Evolutionary conservation across 2,888 invertebrate species (phyloP), one percentile per base, ranked within the genome.

Genomic region (Oxycera nigricornis): DNA sequence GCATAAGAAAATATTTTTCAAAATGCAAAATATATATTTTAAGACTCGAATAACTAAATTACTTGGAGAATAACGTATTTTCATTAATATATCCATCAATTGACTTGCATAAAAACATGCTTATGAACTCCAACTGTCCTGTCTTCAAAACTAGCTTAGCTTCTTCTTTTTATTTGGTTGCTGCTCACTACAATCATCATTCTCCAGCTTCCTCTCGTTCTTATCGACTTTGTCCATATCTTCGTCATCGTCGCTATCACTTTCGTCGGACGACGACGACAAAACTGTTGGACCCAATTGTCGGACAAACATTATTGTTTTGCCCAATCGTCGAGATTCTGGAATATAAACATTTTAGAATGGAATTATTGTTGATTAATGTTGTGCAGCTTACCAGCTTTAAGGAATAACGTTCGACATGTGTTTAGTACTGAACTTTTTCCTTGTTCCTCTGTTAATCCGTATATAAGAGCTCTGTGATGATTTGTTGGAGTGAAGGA

Each of bases 391-490:
- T 87, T 86, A 88, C 92, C 88, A 76, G 92, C 89, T 85, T 89
- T 90, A 3, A 91, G 81, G 77, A 90, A 88, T 0, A 92, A 86
- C 80, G 87, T 87, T 35, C 90, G 86, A 79, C 90, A 87, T 80
- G 89, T 88, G 78, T 86, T 84, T 79, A 89, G 86, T 35, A 94
- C 86, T 0, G 90, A 87, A 81, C 89, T 89, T 82, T 92, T 90
- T 46, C 91, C 89, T 81, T 91, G 90, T 78, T 88, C 88, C 81
- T 90, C 90, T 67, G 89, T 91, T 2, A 94, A 83, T 2, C 93
- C 94, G 81, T 93, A 88, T 77, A 94, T 87, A 75, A 89, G 87
- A 11, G 90, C 91, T 79, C 90, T 90, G n/a, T n/a, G n/a, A n/a
- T n/a, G n/a, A n/a, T n/a, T n/a, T n/a, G n/a, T n/a, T n/a, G n/a